Evolutionary conservation across 2,888 invertebrate genomes (phyloP), one percentile per base, ranked within the genome.

Genomic region (Ormyrus rosae): DNA sequence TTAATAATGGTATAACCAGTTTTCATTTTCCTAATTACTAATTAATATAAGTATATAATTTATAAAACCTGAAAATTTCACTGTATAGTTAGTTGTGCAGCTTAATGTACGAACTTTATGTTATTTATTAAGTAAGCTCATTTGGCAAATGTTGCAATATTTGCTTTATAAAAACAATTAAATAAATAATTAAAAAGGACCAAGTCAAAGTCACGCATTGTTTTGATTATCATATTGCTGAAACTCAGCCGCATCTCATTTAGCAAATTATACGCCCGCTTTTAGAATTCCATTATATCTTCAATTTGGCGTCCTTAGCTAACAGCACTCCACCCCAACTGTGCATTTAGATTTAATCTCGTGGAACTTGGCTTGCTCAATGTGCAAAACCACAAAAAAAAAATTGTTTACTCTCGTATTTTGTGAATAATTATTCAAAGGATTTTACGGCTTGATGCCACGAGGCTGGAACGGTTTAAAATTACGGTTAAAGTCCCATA

Each of bases 381-480:
- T 1, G 4, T 34, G 34, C 3, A 34, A 34, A 34, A 34, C 34
- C 10, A 71, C 45, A 48, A 48, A 48, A 19, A 55, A 19, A 46
- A 48, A 50, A 60, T 11, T 60, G 48, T 55, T 56, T 48, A 65
- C 48, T 48, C 65, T 56, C 46, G 46, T 9, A 19, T 67, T 19
- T 10, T n/a, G n/a, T 34, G 34, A 74, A 65, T 65, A 74, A 74
- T 74, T 74, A 58, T 74, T 55, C 6, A 55, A 73, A 64, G 13
- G 51, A 53, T 2, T 53, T 74, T 58, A 65, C 11, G 34, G 48
- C 7, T 56, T 74, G 46, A 58, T 58, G 50, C 58, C 58, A 67
- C 50, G 34, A 65, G 11, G 51, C n/a, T 11, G 34, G 34, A 34
- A 46, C 19, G 53, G 8, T 19, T 0, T 3, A n/a, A 67, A 10